A percentile compares a stretch with the other conserved stretches of the same genome.
Conservation (phyloP, 2,797 vertebrate species). For the Siniperca scherzeri region DNA sequence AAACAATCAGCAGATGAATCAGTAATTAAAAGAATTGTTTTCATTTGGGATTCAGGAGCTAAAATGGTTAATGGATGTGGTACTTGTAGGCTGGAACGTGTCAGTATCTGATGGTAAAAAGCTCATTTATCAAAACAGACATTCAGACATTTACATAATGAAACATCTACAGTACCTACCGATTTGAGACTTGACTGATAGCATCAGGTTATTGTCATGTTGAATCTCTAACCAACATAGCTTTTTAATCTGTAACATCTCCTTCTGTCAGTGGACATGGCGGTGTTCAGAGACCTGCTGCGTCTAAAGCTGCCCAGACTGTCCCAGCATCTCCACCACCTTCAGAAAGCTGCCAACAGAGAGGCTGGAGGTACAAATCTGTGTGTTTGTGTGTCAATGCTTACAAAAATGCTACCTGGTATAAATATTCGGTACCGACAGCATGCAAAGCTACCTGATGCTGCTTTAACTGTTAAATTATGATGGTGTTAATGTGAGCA, state of each 20-base stretch:
- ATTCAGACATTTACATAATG: background rate
- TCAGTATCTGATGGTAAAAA: background rate
- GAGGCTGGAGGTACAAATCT: constrained; percentile 92
- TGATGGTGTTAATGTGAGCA: too few relatives aligned
- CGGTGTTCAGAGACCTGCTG: constrained; percentile 97
- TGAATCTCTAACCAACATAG: background rate
- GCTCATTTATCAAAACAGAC: background rate
- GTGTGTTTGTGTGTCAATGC: background rate
- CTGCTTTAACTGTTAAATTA: background rate
- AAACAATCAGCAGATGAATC: background rate
- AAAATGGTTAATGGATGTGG: too few relatives aligned
- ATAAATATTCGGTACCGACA: background rate
- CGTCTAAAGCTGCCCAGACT: constrained; percentile 94
- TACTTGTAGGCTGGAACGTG: background rate
- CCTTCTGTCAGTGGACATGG: constrained; percentile 92
- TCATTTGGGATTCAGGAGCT: background rate
- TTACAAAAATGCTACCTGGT: background rate
- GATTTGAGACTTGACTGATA: too few relatives aligned
- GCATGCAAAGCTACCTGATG: background rate
- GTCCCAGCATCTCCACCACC: constrained; percentile 94
- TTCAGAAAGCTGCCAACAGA: constrained; percentile 94
- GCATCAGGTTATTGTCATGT: background rate
- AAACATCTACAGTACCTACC: background rate
- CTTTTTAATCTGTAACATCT: background rate
- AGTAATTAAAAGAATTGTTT: background rate